Evolutionary conservation across 2,888 invertebrate genomes (phyloP).

Genomic region (Phengaris alcon): DNA sequence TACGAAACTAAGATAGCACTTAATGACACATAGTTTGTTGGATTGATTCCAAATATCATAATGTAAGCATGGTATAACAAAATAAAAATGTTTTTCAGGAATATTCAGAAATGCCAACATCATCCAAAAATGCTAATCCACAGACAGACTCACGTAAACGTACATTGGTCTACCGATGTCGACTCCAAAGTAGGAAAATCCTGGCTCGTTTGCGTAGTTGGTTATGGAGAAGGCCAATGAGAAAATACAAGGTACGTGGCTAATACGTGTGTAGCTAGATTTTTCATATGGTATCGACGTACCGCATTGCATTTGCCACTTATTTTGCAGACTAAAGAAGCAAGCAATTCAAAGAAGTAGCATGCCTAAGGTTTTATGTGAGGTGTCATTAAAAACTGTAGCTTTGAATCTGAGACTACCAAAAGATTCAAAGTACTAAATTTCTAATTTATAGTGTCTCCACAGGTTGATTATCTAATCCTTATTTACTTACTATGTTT

Average conservation of each 20-base stretch:
- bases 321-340: no score
- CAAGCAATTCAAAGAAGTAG: no score
- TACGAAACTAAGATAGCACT: neutral
- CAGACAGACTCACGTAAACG: conserved; percentile 53
- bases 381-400: no score
- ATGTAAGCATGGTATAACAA: neutral
- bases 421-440: no score
- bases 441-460: no score
- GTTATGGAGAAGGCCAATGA: conserved; percentile 67
- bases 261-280: no score
- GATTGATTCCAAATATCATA: conserved; percentile 7
- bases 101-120: conserved; percentile 46
- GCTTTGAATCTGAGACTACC: no score
- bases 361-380: no score
- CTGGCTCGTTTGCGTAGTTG: conserved; percentile 63
- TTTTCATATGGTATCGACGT: neutral
- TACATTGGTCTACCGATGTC: conserved; percentile 57
- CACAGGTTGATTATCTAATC: no score
- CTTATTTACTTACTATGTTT: neutral
- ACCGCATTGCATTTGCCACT: neutral
- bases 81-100: conserved; percentile 35
- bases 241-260: conserved; percentile 54
- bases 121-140: conserved; percentile 49
- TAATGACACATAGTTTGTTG: conserved; percentile 27
- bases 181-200: conserved; percentile 59